Percentiles rank a stretch among this genome's conserved stretches.
Conservation (phyloP, 2,797 vertebrate species). For the Gadopsis marmoratus region DNA sequence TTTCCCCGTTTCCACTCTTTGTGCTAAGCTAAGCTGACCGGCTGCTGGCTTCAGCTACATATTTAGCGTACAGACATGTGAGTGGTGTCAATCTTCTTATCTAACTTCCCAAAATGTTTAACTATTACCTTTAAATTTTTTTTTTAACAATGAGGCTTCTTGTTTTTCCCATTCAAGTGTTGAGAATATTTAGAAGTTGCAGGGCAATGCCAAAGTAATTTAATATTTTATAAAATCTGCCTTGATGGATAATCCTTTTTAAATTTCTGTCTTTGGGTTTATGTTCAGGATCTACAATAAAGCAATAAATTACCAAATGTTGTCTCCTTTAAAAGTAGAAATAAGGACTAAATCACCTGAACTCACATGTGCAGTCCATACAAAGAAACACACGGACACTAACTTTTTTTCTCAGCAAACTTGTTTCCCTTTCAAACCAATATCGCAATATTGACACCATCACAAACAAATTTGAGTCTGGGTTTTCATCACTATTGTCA, state of each 20-base stretch:
- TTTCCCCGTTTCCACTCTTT: neutral
- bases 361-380: constrained; percentile 6
- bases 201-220: constrained; percentile 43
- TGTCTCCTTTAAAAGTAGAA: neutral
- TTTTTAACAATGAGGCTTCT: neutral
- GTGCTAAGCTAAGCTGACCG: neutral
- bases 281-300: constrained; percentile 48
- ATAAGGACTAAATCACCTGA: neutral
- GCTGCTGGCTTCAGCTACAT: neutral
- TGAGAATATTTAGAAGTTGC: constrained; percentile 41
- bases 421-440: constrained; percentile 84
- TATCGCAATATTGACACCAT: constrained; percentile 84
- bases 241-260: constrained; percentile 17
- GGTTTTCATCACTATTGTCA: constrained; percentile 75
- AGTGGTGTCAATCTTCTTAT: neutral
- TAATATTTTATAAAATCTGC: constrained; percentile 30
- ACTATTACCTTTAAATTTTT: constrained; percentile 1
- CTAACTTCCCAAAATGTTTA: neutral
- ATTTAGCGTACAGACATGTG: neutral
- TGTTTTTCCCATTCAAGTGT: constrained; percentile 9
- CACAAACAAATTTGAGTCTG: constrained; percentile 83
- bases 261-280: constrained; percentile 28
- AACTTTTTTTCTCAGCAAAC: constrained; percentile 79
- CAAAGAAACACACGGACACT: constrained; percentile 71
- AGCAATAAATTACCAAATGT: neutral